These are phyloP conservation scores for Lottia scabra DNA, from an alignment of 2,888 invertebrate species.

Conservation along the genomic window DNA sequence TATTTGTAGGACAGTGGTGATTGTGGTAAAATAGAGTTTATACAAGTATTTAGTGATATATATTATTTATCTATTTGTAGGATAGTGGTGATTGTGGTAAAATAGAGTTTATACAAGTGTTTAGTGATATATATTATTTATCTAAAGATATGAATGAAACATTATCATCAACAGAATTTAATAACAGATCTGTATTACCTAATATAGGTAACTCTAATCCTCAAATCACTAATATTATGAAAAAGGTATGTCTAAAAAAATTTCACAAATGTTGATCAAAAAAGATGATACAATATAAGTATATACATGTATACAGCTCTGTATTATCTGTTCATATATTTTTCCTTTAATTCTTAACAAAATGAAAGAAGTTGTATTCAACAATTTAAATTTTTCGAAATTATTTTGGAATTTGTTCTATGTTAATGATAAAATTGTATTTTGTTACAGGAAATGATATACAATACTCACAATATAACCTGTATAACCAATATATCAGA, in stretches of 20 bases:
- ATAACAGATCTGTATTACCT: conserved; percentile 43
- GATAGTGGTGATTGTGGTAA: conserved; percentile 61
- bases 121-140: conserved; percentile 56
- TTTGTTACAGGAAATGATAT: conserved; percentile 52
- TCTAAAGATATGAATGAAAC: conserved; percentile 37
- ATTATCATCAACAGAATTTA: conserved; percentile 9
- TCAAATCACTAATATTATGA: conserved; percentile 49
- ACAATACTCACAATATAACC: conserved; percentile 54
- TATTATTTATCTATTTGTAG: conserved; percentile 43
- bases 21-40: conserved; percentile 54
- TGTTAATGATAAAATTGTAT: too few relatives aligned
- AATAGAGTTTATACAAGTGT: conserved; percentile 55
- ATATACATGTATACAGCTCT: too few relatives aligned
- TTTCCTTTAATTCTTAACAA: too few relatives aligned
- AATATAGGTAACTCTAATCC: conserved; percentile 48
- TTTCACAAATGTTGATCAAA: too few relatives aligned
- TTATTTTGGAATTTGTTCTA: neutral
- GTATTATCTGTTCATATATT: too few relatives aligned
- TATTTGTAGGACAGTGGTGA: conserved; percentile 58
- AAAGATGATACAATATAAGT: too few relatives aligned
- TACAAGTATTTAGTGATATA: conserved; percentile 57
- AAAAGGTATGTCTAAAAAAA: conserved; percentile 40
- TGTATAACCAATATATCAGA: conserved; percentile 47
- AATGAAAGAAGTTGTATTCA: too few relatives aligned
- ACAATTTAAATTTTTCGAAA: too few relatives aligned